These are phyloP conservation scores for Acholoe squamosa DNA, from an alignment of 2,888 invertebrate species.

Conservation along the genomic window DNA sequence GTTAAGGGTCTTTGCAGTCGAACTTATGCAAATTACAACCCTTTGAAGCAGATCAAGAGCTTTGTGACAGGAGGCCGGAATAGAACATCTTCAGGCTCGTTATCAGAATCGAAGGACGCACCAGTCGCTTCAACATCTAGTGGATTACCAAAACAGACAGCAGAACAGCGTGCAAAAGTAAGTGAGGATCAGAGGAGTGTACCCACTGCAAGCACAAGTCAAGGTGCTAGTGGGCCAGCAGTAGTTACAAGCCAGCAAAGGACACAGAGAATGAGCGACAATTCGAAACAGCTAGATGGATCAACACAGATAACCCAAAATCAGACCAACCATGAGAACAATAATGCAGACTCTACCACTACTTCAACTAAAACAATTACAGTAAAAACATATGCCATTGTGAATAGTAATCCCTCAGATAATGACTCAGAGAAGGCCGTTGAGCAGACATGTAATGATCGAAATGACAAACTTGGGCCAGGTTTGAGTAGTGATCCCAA, in stretches of 20 bases:
- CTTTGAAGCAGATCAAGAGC: conserved; percentile 60
- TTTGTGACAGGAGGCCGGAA: conserved; percentile 57
- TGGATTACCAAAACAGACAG: not conserved
- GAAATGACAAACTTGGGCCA: conserved; percentile 32
- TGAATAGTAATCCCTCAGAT: not conserved
- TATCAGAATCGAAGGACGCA: not conserved
- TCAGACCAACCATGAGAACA: conserved; percentile 26
- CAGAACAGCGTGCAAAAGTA: not conserved
- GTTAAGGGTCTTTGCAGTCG: conserved; percentile 45
- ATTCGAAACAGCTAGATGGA: not conserved
- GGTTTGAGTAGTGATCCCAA: conserved; percentile 47
- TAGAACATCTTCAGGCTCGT: conserved; percentile 32
- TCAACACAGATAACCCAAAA: not conserved
- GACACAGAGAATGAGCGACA: conserved; percentile 32
- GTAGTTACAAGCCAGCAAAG: not conserved
- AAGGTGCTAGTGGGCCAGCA: not conserved
- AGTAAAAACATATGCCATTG: not conserved
- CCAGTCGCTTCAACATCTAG: not conserved
- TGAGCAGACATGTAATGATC: conserved; percentile 26
- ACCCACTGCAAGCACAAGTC: not conserved
- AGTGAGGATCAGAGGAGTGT: not conserved
- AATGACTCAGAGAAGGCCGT: not conserved
- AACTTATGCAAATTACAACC: conserved; percentile 44
- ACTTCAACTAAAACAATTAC: not conserved
- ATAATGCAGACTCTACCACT: conserved; percentile 18